Evolutionary conservation across 2,888 invertebrate genomes (phyloP).

Genomic region (Ichneumoninae sp.): DNA sequence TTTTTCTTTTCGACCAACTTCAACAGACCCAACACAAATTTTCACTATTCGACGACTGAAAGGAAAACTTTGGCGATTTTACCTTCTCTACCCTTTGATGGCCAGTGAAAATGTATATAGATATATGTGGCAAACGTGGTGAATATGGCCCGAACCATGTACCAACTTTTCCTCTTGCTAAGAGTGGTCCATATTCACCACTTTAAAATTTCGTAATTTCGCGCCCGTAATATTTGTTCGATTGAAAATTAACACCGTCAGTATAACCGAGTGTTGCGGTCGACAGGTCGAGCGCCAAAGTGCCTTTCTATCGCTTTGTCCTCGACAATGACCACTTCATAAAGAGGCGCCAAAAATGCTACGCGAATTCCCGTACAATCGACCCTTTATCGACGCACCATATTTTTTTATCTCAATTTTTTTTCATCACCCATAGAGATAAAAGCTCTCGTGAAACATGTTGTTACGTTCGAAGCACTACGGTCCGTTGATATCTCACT

Average conservation of each 20-base stretch:
- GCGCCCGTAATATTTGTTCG: background rate
- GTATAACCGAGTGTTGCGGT: background rate
- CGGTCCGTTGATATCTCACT: background rate
- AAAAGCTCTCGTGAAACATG: constrained; percentile 29
- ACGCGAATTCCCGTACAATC: constrained; percentile 13
- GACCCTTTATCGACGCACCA: constrained; percentile 11
- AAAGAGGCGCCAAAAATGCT: constrained; percentile 36
- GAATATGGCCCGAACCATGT: background rate
- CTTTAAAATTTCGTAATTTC: background rate
- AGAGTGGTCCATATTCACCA: background rate
- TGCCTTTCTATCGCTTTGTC: background rate
- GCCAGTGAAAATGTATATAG: background rate
- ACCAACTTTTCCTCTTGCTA: background rate
- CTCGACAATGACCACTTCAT: constrained; percentile 1
- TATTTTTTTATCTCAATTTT: constrained; percentile 17
- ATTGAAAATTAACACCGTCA: constrained; percentile 32
- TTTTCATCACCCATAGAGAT: constrained; percentile 16
- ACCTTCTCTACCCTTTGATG: background rate
- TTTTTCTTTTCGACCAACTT: background rate
- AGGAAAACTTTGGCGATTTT: background rate
- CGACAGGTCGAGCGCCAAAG: background rate
- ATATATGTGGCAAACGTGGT: background rate
- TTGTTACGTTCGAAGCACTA: constrained; percentile 17
- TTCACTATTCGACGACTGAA: background rate
- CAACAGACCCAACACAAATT: background rate